Evolutionary conservation across 2,888 invertebrate species (phyloP), one percentile per base, ranked within the genome.

Genomic region (Hirudinaria manillensis): DNA sequence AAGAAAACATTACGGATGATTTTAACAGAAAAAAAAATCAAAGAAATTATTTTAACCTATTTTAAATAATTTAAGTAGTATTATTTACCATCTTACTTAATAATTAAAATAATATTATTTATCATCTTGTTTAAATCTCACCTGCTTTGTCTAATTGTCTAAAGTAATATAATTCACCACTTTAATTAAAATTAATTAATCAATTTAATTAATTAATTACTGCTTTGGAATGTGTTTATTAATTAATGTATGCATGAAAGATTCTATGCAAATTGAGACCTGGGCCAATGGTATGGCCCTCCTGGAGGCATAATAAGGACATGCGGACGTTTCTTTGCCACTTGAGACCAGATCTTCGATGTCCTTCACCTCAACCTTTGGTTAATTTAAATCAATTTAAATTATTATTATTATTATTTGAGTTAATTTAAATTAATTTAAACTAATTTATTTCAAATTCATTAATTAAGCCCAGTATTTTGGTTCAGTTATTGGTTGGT

Each of bases 271-370:
- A 38, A 38, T 6, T 38, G 45, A 75, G 77, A 89, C 85, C 84
- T 98, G 92, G 13, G 95, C 92, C 83, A 92, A 90, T 78, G 90
- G 89, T 36, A 93, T 87, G 4, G 94, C 92, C 83, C 89, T 89
- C 81, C 96, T 89, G 0, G 92, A 89, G 0, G 93, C 92, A 86
- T 97, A 99, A 87, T 98, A 99, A 0, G 97, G 93, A 85, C 99
- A 99, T 0, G 92, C 92, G 78, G 90, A 90, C 71, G 90, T 81
- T 77, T 82, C 79, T 68, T 80, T 81, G 7, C 85, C 86, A 34
- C 77, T 67, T 65, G 86, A 87, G 0, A 92, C 90, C 74, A 94
- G 86, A 81, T 96, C 93, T 84, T 97, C 96, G 81, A 97, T 91
- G 85, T 97, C 96, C 82, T 90, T 87, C 19, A 94, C 90, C 29